Evolutionary conservation across 2,888 invertebrate species (phyloP).

Genomic region (Petrophora chlorosata): DNA sequence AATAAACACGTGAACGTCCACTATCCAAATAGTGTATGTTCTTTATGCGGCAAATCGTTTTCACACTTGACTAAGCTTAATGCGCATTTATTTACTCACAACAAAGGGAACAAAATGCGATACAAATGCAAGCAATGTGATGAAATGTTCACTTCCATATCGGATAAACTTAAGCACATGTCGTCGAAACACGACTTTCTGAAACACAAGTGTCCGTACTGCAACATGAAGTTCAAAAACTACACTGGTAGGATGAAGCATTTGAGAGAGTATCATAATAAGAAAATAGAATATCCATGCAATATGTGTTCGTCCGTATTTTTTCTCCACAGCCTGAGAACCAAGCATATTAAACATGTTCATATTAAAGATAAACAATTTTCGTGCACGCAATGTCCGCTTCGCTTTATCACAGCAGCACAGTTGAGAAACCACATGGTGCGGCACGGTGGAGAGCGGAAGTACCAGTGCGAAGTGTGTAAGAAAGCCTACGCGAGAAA

Average conservation of each 20-base stretch:
- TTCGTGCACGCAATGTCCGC: slow-evolving; percentile 58
- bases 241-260: slow-evolving; percentile 52
- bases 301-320: slow-evolving; percentile 66
- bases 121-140: slow-evolving; percentile 63
- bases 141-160: slow-evolving; percentile 52
- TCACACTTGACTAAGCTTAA: slow-evolving; percentile 29
- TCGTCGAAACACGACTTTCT: slow-evolving; percentile 50
- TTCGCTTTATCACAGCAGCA: slow-evolving; percentile 57
- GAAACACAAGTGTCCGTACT: slow-evolving; percentile 38
- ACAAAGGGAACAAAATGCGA: background rate
- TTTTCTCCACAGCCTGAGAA: slow-evolving; percentile 50
- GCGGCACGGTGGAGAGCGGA: background rate
- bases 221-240: slow-evolving; percentile 49
- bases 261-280: slow-evolving; percentile 21
- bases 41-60: slow-evolving; percentile 42
- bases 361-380: slow-evolving; percentile 63
- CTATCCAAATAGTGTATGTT: slow-evolving; percentile 56
- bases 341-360: slow-evolving; percentile 65
- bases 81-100: slow-evolving; percentile 14
- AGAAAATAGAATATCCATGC: slow-evolving; percentile 65
- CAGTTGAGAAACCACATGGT: slow-evolving; percentile 65
- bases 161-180: slow-evolving; percentile 54
- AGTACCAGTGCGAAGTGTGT: slow-evolving; percentile 7
- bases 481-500: slow-evolving; percentile 50
- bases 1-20: slow-evolving; percentile 57